Evolutionary conservation across 2,113 vertebrate species (phyloP), one percentile per base, ranked within the genome.

Genomic region (Craseonycteris thonglongyai): DNA sequence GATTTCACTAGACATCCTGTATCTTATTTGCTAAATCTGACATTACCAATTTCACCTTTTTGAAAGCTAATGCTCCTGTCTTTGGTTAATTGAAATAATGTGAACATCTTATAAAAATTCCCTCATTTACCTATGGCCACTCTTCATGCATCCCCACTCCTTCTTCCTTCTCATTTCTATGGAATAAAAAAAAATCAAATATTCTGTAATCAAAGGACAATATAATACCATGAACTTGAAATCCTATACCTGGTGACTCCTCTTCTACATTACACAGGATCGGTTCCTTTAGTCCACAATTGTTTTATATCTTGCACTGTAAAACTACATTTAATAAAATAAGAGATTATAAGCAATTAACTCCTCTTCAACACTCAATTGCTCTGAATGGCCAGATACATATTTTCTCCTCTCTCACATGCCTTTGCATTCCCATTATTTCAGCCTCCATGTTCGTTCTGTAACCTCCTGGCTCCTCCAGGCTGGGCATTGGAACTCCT

Each of bases 201-300:
- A 40, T 56, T 71, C 6, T 68, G 21, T 72, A 33, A 78, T 65
- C 35, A 16, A 56, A 74, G 5, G 38, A 1, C 4, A 42, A 42
- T 24, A 15, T 15, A 6, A n/a, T 79, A 56, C 15, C 26, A 76
- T 35, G n/a, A 80, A 51, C n/a, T 54, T 54, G 35, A 90, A 7
- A 68, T 13, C 7, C 19, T 28, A 4, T 0, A 3, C 3, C 58
- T 80, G 28, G 2, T 58, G 33, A 22, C 2, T 1, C 7, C 5
- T 58, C 22, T 81, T 24, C 3, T 4, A 56, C 2, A 11, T 2
- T 33, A 3, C 33, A 7, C 2, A 63, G n/a, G 5, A 15, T 15
- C 15, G 15, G 58, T 66, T n/a, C 9, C 26, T 40, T 91, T 3
- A 58, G 35, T 9, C 1, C 8, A 10, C 7, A 12, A 33, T 16